phyloP scores from a whole-genome alignment of 2,113 vertebrate species.

The Collichthys lucidus region DNA sequence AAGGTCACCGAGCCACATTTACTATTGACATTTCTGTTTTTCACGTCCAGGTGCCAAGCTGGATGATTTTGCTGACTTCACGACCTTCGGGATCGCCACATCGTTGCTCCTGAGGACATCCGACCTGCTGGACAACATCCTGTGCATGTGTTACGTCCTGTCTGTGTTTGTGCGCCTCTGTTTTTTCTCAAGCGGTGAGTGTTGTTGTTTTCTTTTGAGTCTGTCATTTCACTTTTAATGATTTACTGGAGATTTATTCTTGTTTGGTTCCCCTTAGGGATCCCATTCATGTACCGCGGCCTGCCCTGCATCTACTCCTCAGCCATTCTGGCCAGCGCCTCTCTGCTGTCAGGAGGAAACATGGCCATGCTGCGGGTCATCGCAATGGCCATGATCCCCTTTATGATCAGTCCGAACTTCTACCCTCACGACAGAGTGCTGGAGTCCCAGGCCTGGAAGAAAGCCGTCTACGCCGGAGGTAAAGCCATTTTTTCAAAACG shows the following conservation, averaged over 20 bases:
- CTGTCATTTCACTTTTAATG: background rate
- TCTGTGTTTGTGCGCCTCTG: conserved; percentile 90
- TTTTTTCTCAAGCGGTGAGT: conserved; percentile 90
- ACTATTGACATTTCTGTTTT: background rate
- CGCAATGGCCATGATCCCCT: conserved; percentile 88
- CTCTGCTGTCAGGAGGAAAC: conserved; percentile 86
- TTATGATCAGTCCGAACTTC: conserved; percentile 91
- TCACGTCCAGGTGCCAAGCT: conserved; percentile 87
- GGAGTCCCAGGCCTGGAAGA: conserved; percentile 96
- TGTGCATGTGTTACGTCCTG: conserved; percentile 88
- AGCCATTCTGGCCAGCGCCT: conserved; percentile 88
- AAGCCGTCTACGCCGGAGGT: conserved; percentile 91
- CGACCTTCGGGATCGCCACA: conserved; percentile 92
- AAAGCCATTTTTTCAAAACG: conserved; percentile 5
- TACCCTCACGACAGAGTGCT: conserved; percentile 93
- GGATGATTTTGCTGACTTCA: conserved; percentile 94
- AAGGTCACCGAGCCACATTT: background rate
- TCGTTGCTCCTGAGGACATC: conserved; percentile 87
- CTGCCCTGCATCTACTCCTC: conserved; percentile 93
- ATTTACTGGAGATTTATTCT: background rate
- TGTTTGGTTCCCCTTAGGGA: conserved; percentile 74
- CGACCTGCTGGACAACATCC: conserved; percentile 84
- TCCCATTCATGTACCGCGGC: conserved; percentile 91
- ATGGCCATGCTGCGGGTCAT: conserved; percentile 81
- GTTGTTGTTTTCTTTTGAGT: background rate